Base-by-base conservation (phyloP, 30 jellyfish, hydroid and myxozoan genomes). In the Clytia hemisphaerica region DNA sequence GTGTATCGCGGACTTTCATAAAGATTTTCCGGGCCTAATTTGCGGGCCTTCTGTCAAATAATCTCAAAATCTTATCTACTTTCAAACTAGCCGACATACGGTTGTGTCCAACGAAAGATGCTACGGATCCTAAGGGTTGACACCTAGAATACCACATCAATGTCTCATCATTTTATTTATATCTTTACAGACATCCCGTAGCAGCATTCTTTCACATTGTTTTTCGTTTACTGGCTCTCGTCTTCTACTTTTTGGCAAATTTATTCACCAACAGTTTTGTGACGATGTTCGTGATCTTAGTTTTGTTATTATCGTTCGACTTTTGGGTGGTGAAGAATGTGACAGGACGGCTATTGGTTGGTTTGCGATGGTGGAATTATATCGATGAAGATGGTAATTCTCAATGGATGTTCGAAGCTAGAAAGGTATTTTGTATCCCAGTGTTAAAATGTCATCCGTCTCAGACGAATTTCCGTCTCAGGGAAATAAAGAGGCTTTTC, bases 361-460 rank as follows among this genome's bases (percentile, higher is more conserved):
- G 97, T 1, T 25, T 88, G 48, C 88, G 97, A 35, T 88, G 97
- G 97, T 88, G 97, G 97, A 88, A 88, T 69, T 74, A 37, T 64
- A 93, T 88, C 5, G 97, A 88, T 64, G 97, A 88, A 62, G 97
- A 88, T 63, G 97, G 97, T 15, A 88, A 80, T 16, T 80, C 93
- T 61, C 93, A 88, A 35, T 88, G 97, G 97, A 75, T 88, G 7
- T 88, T 88, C 58, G 97, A 88, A 76, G 70, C 94, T 10, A 61
- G 95, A 53, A 88, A 88, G 85, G 95, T 80, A n/a, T n/a, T n/a
- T n/a, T n/a, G n/a, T n/a, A n/a, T n/a, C n/a, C n/a, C n/a, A n/a
- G n/a, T n/a, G n/a, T n/a, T n/a, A n/a, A n/a, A n/a, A n/a, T n/a
- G n/a, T n/a, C n/a, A n/a, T n/a, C n/a, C n/a, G n/a, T n/a, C n/a